phyloP scores from a whole-genome alignment of 2,888 invertebrate genomes.

The Oligia strigilis region DNA sequence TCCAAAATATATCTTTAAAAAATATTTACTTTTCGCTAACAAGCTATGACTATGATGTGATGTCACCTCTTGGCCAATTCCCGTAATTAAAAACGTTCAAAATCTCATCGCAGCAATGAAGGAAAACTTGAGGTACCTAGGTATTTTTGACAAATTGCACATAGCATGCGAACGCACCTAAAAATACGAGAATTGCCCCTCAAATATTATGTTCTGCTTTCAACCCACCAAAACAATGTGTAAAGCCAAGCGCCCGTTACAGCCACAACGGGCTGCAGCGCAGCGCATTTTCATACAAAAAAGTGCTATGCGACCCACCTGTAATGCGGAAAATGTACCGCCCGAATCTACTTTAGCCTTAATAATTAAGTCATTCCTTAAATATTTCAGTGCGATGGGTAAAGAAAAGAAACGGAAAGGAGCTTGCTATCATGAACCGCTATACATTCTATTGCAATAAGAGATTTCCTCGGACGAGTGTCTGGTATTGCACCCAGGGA shows the following conservation, averaged over 20 bases:
- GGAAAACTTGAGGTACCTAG: background rate
- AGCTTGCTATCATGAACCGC: conserved; percentile 49
- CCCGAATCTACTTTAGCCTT: background rate
- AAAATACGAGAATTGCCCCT: background rate
- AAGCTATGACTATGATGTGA: no score
- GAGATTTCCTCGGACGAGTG: background rate
- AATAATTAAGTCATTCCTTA: background rate
- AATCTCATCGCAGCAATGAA: background rate
- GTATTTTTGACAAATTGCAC: background rate
- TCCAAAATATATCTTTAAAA: no score
- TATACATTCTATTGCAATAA: conserved; percentile 55
- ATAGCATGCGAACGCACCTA: background rate
- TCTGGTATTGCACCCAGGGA: conserved; percentile 35
- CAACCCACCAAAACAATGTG: background rate
- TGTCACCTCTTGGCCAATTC: background rate
- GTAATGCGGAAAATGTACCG: background rate
- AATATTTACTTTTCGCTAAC: background rate
- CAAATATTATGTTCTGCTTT: background rate
- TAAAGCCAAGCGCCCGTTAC: background rate
- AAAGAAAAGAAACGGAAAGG: conserved; percentile 52
- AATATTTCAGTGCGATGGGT: conserved; percentile 57
- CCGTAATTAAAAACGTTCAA: background rate
- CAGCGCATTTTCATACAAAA: background rate
- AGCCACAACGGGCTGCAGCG: background rate
- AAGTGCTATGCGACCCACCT: background rate